Conservation (phyloP, 2,888 invertebrate species). For the Apamea sordens region DNA sequence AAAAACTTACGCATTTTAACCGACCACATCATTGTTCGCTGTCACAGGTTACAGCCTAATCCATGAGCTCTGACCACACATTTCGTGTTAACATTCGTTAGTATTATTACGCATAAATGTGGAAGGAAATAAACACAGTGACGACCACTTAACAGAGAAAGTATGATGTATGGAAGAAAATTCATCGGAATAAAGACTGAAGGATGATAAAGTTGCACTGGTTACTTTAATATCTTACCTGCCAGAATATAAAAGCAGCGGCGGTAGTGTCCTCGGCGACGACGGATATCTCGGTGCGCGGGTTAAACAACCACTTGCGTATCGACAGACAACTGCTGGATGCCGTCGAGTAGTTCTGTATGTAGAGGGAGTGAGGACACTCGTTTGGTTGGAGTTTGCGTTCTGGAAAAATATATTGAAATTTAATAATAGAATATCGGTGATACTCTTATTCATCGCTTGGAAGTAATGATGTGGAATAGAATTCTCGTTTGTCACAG, state of each 20-base stretch:
- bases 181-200: background rate
- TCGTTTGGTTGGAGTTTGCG: constrained; percentile 98
- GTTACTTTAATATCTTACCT: constrained; percentile 85
- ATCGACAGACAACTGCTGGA: constrained; percentile 98
- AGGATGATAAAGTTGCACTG: background rate
- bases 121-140: background rate
- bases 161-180: background rate
- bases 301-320: constrained; percentile 96
- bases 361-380: constrained; percentile 99
- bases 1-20: background rate
- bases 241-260: constrained; percentile 96
- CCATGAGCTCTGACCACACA: background rate
- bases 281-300: constrained; percentile 90
- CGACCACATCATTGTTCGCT: background rate
- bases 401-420: constrained; percentile 89
- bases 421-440: background rate
- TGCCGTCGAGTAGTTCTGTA: constrained; percentile 99
- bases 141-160: too few species aligned
- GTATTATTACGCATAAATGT: background rate
- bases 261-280: constrained; percentile 93
- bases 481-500: too few species aligned
- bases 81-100: background rate
- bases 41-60: background rate
- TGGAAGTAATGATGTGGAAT: background rate
- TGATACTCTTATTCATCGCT: too few species aligned